Conservation (phyloP, 2,113 vertebrate genomes). For the Rhinogobius similis region DNA sequence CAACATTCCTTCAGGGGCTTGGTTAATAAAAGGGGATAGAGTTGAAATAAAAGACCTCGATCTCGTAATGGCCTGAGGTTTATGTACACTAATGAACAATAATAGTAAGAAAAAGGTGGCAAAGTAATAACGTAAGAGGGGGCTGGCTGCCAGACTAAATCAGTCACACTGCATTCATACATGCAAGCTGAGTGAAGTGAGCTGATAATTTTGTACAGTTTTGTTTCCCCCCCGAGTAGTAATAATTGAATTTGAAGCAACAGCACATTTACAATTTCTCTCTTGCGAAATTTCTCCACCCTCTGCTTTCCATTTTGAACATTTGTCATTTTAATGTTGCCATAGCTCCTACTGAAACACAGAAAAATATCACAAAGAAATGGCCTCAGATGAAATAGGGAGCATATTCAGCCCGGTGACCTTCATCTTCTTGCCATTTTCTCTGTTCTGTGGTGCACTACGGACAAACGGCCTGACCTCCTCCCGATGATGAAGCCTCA, state of each 20-base stretch:
- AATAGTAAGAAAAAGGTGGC: too few relatives aligned
- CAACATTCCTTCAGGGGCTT: too few relatives aligned
- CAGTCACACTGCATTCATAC: too few relatives aligned
- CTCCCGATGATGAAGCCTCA: constrained; percentile 32
- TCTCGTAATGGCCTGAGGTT: too few relatives aligned
- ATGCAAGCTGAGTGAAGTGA: not conserved
- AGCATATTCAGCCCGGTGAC: constrained; percentile 18
- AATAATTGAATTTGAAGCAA: not conserved
- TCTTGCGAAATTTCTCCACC: not conserved
- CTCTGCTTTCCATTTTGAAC: not conserved
- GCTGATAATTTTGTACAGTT: not conserved
- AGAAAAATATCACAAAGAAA: not conserved
- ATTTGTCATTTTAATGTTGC: not conserved
- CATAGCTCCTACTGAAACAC: not conserved
- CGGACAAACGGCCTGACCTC: constrained; percentile 40
- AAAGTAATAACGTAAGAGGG: too few relatives aligned
- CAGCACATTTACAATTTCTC: not conserved
- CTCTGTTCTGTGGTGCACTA: constrained; percentile 4
- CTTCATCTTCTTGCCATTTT: constrained; percentile 28
- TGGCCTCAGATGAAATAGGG: constrained; percentile 18
- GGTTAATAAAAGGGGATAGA: too few relatives aligned
- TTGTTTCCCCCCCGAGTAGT: not conserved
- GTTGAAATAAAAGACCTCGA: too few relatives aligned
- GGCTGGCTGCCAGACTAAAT: too few relatives aligned
- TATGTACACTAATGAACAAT: too few relatives aligned